These are phyloP conservation scores for Heliconius ethilla DNA, from an alignment of 2,888 invertebrate genomes.

Conservation along the genomic window DNA sequence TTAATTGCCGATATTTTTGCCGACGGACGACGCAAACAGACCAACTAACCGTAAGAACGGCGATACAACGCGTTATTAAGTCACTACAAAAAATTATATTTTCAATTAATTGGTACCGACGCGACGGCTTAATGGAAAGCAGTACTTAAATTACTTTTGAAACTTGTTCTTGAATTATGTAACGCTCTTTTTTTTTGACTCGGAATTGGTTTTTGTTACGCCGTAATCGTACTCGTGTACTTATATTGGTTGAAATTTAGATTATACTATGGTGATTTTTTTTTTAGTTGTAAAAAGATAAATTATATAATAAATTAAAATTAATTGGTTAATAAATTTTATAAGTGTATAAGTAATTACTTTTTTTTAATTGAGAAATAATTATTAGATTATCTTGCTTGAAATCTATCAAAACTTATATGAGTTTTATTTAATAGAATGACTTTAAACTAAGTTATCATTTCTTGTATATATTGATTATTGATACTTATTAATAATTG, in stretches of 20 bases:
- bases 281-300: background rate
- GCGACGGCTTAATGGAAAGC: conserved; percentile 21
- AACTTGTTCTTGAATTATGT: conserved; percentile 31
- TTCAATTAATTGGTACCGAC: conserved; percentile 25
- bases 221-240: background rate
- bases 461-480: background rate
- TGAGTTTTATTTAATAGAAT: background rate
- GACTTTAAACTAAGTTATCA: background rate
- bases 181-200: conserved; percentile 22
- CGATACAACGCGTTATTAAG: background rate
- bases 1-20: conserved; percentile 10
- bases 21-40: background rate
- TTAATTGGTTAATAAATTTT: background rate
- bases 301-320: conserved; percentile 1
- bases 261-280: background rate
- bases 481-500: background rate
- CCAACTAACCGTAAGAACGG: background rate
- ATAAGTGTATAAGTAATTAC: background rate
- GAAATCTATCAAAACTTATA: background rate
- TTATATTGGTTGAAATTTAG: conserved; percentile 4
- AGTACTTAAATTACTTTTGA: conserved; percentile 21
- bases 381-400: background rate
- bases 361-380: background rate
- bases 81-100: background rate
- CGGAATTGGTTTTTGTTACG: background rate